Evolutionary conservation across 2,888 invertebrate genomes (phyloP).

Genomic region (Lasioglossum pauxillum): DNA sequence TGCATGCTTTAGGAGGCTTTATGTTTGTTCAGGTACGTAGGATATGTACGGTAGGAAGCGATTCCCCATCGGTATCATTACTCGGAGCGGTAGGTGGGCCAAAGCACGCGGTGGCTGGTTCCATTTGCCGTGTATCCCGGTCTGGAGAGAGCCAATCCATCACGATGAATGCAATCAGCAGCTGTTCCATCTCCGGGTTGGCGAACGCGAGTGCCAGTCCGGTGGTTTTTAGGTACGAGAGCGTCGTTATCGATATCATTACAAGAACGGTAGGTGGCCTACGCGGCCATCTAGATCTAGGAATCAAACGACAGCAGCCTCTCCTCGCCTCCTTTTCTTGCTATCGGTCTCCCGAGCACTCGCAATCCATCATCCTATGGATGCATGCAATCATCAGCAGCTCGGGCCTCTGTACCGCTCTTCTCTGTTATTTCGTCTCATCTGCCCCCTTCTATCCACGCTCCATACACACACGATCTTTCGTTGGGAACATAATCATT

Average conservation of each 20-base stretch:
- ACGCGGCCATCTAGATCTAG: slow-evolving; percentile 59
- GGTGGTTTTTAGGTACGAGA: slow-evolving; percentile 59
- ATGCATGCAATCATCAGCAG: slow-evolving; percentile 70
- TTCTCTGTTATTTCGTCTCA: slow-evolving; percentile 32
- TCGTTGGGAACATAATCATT: slow-evolving; percentile 37
- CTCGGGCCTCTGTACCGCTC: neutral
- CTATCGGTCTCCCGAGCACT: slow-evolving; percentile 55
- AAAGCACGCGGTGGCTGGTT: slow-evolving; percentile 48
- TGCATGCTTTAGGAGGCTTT: slow-evolving; percentile 23
- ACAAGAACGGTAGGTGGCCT: slow-evolving; percentile 72
- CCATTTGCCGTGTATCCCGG: slow-evolving; percentile 58
- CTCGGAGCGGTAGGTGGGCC: slow-evolving; percentile 68
- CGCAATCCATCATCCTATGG: slow-evolving; percentile 73
- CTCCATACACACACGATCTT: neutral
- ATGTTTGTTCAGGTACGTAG: slow-evolving; percentile 54
- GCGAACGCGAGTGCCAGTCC: slow-evolving; percentile 27
- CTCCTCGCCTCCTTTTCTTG: slow-evolving; percentile 63
- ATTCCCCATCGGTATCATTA: slow-evolving; percentile 67
- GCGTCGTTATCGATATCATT: slow-evolving; percentile 75
- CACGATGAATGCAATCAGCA: slow-evolving; percentile 70
- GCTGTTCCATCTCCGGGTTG: slow-evolving; percentile 53
- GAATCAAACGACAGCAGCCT: slow-evolving; percentile 63
- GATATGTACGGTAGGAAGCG: slow-evolving; percentile 35
- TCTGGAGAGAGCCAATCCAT: slow-evolving; percentile 63
- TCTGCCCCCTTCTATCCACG: neutral